Base-by-base conservation (phyloP, 2,113 vertebrate genomes). In the Brachyistius frenatus region DNA sequence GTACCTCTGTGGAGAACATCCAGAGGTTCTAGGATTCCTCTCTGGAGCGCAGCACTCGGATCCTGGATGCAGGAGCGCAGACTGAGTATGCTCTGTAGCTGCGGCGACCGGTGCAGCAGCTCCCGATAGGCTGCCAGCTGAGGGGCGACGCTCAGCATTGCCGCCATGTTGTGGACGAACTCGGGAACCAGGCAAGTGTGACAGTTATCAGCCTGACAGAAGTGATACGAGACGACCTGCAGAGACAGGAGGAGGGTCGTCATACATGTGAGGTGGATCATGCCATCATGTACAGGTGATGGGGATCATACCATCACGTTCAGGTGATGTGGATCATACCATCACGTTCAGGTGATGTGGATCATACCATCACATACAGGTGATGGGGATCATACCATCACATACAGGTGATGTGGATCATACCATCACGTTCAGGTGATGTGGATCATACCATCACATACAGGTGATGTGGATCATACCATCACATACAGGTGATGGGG, bases 181-280 rank as follows among this genome's bases (percentile, higher is more conserved):
- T 99, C 98, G 0, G 98, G 98, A 61, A 99, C 97, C 86, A 99
- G 91, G 83, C 98, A 99, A n/a, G 97, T 99, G 84, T 97, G 97
- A 79, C 97, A 97, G 5, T 99, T 98, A 81, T 99, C 98, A 0
- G 98, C 97, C 88, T 99, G 98, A 94, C 98, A 99, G 93, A 99
- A 99, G 68, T 99, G 98, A 71, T 98, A 99, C 0, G 98, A 97
- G 3, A 99, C 98, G 0, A 99, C 98, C 98, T 99, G 61, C 53
- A 68, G 7, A 70, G 30, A 46, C n/a, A 33, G 23, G 31, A 7
- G 31, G 33, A 31, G 9, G 41, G 23, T 23, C 23, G 23, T 23
- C 23, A 23, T 23, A 23, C 23, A 23, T 23, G 23, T 23, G 23
- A 23, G 23, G 23, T 23, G 23, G 23, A 23, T 23, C 23, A 23